These are phyloP conservation scores for Pogonophryne albipinna DNA, from an alignment of 2,797 vertebrate genomes.

Conservation along the genomic window DNA sequence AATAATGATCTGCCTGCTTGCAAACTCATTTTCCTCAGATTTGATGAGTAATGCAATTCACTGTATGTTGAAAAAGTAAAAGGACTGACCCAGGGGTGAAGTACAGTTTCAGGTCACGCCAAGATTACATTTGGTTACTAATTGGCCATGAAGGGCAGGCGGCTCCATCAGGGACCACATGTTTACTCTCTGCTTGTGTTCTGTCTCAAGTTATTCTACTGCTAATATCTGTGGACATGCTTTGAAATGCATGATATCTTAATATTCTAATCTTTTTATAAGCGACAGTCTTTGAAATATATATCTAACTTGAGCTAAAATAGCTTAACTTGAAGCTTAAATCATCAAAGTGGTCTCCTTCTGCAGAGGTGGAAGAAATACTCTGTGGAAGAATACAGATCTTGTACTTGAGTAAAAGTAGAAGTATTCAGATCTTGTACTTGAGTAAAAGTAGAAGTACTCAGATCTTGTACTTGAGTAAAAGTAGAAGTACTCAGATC, in stretches of 20 bases:
- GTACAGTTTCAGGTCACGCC: constrained; percentile 21
- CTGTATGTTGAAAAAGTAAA: constrained; percentile 9
- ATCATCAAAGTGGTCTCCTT: not conserved
- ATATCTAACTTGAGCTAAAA: not conserved
- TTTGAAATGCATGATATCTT: not conserved
- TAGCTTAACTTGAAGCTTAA: not conserved
- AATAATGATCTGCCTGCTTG: not conserved
- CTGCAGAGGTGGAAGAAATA: not conserved
- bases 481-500: too few relatives aligned
- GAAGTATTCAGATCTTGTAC: too few relatives aligned
- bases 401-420: too few relatives aligned
- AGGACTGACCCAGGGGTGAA: constrained; percentile 18
- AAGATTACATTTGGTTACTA: constrained; percentile 41
- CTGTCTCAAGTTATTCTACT: constrained; percentile 24
- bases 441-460: too few relatives aligned
- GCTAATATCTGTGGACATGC: constrained; percentile 6
- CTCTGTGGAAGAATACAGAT: too few relatives aligned
- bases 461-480: too few relatives aligned
- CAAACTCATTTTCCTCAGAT: too few relatives aligned
- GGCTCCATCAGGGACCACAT: constrained; percentile 40
- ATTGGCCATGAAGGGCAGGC: constrained; percentile 60
- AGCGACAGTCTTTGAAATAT: not conserved
- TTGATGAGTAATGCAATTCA: constrained; percentile 14
- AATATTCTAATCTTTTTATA: not conserved
- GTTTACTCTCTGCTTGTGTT: constrained; percentile 47